Conservation (phyloP, 2,113 vertebrate species). For the Neotoma lepida region DNA sequence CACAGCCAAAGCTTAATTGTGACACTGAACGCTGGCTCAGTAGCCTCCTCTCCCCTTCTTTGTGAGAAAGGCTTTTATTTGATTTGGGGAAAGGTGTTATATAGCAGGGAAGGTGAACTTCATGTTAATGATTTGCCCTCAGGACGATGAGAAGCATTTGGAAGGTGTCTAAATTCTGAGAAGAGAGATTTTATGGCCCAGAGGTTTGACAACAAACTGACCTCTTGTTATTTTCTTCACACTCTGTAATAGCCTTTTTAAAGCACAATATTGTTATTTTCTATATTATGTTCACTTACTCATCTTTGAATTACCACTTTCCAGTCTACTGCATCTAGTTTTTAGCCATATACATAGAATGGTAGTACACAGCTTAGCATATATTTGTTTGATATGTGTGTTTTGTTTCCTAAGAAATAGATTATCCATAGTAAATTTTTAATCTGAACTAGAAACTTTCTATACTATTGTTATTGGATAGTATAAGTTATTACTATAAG, state of each 20-base stretch:
- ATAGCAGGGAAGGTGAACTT: slow-evolving; percentile 30
- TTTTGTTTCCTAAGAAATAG: slow-evolving; percentile 4
- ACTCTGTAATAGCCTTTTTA: slow-evolving; percentile 2
- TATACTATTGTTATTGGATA: background rate
- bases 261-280: background rate
- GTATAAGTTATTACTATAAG: background rate
- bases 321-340: background rate
- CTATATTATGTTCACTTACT: slow-evolving; percentile 13
- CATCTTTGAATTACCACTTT: slow-evolving; percentile 18
- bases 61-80: slow-evolving; percentile 14
- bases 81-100: slow-evolving; percentile 19
- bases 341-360: background rate
- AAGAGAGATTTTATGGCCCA: background rate
- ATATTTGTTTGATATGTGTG: background rate
- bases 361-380: background rate
- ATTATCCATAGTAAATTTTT: background rate
- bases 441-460: background rate
- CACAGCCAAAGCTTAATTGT: slow-evolving; percentile 32
- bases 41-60: background rate
- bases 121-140: background rate
- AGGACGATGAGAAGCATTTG: slow-evolving; percentile 6
- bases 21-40: background rate
- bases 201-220: slow-evolving; percentile 40
- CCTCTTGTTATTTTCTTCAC: slow-evolving; percentile 26
- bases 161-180: slow-evolving; percentile 25